Evolutionary conservation across 2,888 invertebrate species (phyloP).

Genomic region (Choreutis nemorana): DNA sequence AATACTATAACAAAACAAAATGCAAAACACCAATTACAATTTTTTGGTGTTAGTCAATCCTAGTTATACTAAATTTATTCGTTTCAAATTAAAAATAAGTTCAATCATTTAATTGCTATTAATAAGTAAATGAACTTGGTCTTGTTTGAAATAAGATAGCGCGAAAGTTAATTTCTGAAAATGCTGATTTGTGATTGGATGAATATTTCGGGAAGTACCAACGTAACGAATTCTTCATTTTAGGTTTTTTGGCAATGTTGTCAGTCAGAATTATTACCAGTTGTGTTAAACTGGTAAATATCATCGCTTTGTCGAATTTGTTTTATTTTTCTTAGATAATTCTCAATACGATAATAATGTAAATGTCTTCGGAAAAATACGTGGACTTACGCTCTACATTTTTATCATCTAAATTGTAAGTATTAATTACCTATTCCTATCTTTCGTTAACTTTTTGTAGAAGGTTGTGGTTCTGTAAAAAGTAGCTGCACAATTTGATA

Average conservation of each 20-base stretch:
- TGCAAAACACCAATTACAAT: no score
- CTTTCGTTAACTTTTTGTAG: slow-evolving; percentile 56
- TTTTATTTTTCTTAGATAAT: slow-evolving; percentile 53
- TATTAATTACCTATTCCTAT: slow-evolving; percentile 29
- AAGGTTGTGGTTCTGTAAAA: slow-evolving; percentile 59
- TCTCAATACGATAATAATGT: slow-evolving; percentile 32
- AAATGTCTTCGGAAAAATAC: slow-evolving; percentile 29
- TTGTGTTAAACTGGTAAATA: slow-evolving; percentile 57
- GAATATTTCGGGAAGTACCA: slow-evolving; percentile 39
- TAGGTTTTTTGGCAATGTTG: slow-evolving; percentile 51
- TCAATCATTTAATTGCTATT: no score
- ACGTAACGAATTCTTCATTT: slow-evolving; percentile 31
- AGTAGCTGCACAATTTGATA: slow-evolving; percentile 59
- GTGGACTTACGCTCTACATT: slow-evolving; percentile 21
- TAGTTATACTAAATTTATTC: no score
- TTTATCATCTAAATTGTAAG: slow-evolving; percentile 31
- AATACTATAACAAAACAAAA: no score
- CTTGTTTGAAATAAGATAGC: no score
- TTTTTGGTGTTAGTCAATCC: no score
- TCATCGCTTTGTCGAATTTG: slow-evolving; percentile 41
- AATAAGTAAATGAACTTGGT: no score
- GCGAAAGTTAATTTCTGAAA: slow-evolving; percentile 52
- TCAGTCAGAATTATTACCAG: slow-evolving; percentile 60
- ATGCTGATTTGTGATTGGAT: slow-evolving; percentile 34
- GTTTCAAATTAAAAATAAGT: no score